Evolutionary conservation across 2,888 invertebrate genomes (phyloP), one percentile per base, ranked within the genome.

Genomic region (Cepaea hortensis): DNA sequence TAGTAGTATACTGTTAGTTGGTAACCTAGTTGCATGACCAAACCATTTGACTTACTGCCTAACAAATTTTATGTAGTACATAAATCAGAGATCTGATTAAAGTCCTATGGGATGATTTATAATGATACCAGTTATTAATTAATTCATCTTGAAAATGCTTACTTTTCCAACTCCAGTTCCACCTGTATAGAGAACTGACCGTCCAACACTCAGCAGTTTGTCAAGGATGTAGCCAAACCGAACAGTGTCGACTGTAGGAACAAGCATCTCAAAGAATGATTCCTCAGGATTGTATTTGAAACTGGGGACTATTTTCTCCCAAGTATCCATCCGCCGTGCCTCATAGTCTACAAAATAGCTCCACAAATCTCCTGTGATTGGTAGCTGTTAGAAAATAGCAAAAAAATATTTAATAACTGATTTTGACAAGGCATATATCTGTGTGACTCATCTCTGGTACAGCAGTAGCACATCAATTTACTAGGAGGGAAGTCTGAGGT

Each of bases 181-280:
- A n/a, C 98, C 98, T n/a, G 97, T 97, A 90, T 97, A 96, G 94
- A 98, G 96, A 13, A 98, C 97, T 0, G 98, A 97, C 91, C 96
- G 96, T 65, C 96, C 96, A 3, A 96, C 96, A 13, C 96, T 95
- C 23, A 98, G 95, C 18, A 98, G 95, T 91, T 97, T 96, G 91
- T 97, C 96, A 95, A 97, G 96, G 75, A 97, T 94, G 93, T 96
- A 97, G 86, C 97, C 97, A 93, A 97, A 98, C 91, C 98, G 96
- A 0, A 97, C 97, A 0, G 98, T 98, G 92, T 98, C 98, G n/a
- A 96, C 96, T 0, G 98, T 98, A 0, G 98, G 98, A 13, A 98
- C 98, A 83, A 98, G 95, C 93, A 97, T 97, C 92, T 98, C 98
- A 92, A 98, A 98, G 95, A 97, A 98, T 0, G 97, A 97, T 55